These are phyloP conservation scores for Amphipyra tragopoginis DNA, from an alignment of 2,888 invertebrate species.

Conservation along the genomic window DNA sequence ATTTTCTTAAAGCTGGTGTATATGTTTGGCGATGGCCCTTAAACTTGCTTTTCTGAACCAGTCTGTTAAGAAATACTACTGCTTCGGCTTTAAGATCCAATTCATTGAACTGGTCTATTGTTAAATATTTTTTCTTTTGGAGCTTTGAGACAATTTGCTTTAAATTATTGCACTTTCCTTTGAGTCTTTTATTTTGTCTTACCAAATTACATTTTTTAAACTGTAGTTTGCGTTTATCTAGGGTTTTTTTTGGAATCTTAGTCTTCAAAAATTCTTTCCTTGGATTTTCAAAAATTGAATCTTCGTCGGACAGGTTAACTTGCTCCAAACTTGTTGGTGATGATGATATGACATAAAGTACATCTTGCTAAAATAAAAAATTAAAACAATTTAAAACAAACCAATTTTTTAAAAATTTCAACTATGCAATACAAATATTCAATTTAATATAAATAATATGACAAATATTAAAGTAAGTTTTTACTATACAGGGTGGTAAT, in stretches of 20 bases:
- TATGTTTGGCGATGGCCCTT: slow-evolving; percentile 31
- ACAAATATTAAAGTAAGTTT: too few relatives aligned
- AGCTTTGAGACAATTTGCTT: not conserved
- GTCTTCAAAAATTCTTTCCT: slow-evolving; percentile 1
- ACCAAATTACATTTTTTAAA: not conserved
- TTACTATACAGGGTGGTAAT: too few relatives aligned
- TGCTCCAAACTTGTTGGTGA: slow-evolving; percentile 2
- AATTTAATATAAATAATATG: too few relatives aligned
- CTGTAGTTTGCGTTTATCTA: not conserved
- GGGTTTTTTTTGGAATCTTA: not conserved
- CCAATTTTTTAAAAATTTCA: too few relatives aligned
- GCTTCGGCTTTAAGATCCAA: slow-evolving; percentile 21
- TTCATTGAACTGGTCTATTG: slow-evolving; percentile 15
- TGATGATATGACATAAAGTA: not conserved
- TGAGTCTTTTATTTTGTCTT: not conserved
- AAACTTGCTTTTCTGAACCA: slow-evolving; percentile 14
- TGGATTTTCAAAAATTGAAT: slow-evolving; percentile 5
- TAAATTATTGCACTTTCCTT: not conserved
- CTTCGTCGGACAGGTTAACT: slow-evolving; percentile 5
- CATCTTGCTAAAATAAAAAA: slow-evolving; percentile 8
- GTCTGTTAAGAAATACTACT: slow-evolving; percentile 9
- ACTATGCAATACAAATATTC: too few relatives aligned
- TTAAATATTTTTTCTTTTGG: slow-evolving; percentile 14
- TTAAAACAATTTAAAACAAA: not conserved
- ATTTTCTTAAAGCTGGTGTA: slow-evolving; percentile 33